Conservation (phyloP, 2,888 invertebrate genomes). For the Kryphioiulus occultus region DNA sequence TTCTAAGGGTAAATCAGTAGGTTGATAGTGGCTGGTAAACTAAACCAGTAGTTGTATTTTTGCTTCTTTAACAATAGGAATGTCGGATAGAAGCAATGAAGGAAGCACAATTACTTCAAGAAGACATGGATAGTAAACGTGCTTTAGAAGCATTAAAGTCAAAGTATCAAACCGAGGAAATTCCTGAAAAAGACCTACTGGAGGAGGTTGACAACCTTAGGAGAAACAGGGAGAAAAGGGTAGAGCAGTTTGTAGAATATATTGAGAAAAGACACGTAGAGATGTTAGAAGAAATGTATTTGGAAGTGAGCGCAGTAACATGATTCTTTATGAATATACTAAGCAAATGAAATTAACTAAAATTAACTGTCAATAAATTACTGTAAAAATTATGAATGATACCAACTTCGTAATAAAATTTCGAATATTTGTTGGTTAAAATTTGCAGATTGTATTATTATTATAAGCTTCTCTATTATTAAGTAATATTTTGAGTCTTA, state of each 20-base stretch:
- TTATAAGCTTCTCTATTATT: no score
- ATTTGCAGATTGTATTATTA: no score
- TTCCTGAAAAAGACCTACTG: not conserved
- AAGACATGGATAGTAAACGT: not conserved
- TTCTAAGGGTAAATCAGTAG: not conserved
- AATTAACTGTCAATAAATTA: not conserved
- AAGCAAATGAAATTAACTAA: not conserved
- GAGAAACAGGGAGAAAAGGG: not conserved
- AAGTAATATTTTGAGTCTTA: no score
- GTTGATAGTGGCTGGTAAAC: not conserved
- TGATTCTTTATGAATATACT: not conserved
- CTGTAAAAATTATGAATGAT: not conserved
- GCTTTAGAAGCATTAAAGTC: not conserved
- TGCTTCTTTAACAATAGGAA: not conserved
- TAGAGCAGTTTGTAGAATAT: not conserved
- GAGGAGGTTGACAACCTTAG: not conserved
- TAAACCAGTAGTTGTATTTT: not conserved
- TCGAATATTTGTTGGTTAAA: no score
- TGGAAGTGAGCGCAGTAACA: not conserved
- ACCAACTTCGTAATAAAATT: no score
- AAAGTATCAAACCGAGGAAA: not conserved
- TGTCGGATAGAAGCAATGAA: not conserved
- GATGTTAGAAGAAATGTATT: constrained; percentile 16
- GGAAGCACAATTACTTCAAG: not conserved
- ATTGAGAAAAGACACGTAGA: not conserved